A percentile compares a stretch with the other conserved stretches of the same genome.
Evolutionary conservation across 1,140 invertebrate genomes (phyloP).

Genomic region (Megathymus violae): DNA sequence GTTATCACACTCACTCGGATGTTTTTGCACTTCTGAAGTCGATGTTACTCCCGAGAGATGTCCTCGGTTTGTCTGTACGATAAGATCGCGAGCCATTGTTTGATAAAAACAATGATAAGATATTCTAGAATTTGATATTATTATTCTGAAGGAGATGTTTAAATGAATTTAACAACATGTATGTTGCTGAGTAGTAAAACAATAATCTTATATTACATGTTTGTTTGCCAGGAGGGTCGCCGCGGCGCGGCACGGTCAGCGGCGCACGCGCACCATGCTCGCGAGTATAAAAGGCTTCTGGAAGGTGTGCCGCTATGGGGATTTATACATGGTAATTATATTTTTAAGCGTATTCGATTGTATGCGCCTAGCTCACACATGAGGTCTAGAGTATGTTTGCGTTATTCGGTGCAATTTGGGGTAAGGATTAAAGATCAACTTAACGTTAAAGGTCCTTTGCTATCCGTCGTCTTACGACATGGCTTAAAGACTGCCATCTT

Average conservation of each 20-base stretch:
- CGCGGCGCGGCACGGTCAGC: conserved; percentile 58
- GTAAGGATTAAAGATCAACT: too few species aligned
- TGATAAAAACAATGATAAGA: conserved; percentile 1
- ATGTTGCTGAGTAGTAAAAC: too few species aligned
- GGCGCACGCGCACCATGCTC: conserved; percentile 73
- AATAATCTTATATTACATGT: too few species aligned
- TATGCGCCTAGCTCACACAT: too few species aligned
- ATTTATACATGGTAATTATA: conserved; percentile 79
- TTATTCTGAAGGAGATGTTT: background rate
- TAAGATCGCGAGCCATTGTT: background rate
- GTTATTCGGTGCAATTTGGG: too few species aligned
- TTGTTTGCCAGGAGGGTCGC: conserved; percentile 50
- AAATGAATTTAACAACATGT: too few species aligned
- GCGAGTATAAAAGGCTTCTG: conserved; percentile 79
- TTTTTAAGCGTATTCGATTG: too few species aligned
- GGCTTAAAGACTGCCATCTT: too few species aligned
- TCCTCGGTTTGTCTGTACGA: background rate
- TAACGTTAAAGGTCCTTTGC: too few species aligned
- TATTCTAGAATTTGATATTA: background rate
- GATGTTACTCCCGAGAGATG: background rate
- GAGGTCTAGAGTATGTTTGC: too few species aligned
- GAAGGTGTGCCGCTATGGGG: conserved; percentile 82
- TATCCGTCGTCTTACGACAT: too few species aligned
- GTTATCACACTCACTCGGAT: background rate
- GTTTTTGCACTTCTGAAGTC: background rate